Percentiles rank a stretch among this genome's conserved stretches.
phyloP scores from a whole-genome alignment of 2,113 vertebrate genomes.

The Podilymbus podiceps region DNA sequence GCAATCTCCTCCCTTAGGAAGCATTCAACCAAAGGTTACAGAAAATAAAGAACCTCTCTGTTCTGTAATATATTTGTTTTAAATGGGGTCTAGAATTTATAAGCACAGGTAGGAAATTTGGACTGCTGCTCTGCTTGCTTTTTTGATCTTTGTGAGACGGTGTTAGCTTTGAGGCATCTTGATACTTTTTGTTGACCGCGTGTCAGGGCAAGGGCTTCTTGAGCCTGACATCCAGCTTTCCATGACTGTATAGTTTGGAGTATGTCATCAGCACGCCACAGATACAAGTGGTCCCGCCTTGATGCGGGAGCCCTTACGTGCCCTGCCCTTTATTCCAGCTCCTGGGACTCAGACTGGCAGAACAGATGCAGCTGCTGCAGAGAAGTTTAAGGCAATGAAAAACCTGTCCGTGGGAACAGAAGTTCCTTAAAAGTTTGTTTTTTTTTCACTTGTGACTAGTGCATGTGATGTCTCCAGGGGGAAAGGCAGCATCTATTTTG shows the following conservation, averaged over 20 bases:
- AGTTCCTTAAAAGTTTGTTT: not conserved
- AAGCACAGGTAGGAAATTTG: not conserved
- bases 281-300: accelerated
- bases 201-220: not conserved
- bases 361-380: not conserved
- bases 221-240: not conserved
- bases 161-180: accelerated
- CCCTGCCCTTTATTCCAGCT: not conserved
- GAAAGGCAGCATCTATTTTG: not conserved
- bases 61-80: not conserved
- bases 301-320: accelerated
- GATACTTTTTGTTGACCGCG: not conserved
- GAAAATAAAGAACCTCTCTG: not conserved
- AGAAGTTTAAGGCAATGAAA: not conserved
- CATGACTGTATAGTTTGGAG: not conserved
- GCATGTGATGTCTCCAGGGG: not conserved
- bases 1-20: not conserved
- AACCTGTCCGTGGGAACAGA: not conserved
- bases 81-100: not conserved
- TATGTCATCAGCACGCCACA: not conserved
- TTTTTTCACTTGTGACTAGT: constrained; percentile 12
- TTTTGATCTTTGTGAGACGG: not conserved
- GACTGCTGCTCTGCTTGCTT: not conserved
- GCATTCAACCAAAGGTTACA: not conserved
- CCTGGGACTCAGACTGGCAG: not conserved